Evolutionary conservation across 2,888 invertebrate species (phyloP).

Genomic region (Ornithoptera priamus): DNA sequence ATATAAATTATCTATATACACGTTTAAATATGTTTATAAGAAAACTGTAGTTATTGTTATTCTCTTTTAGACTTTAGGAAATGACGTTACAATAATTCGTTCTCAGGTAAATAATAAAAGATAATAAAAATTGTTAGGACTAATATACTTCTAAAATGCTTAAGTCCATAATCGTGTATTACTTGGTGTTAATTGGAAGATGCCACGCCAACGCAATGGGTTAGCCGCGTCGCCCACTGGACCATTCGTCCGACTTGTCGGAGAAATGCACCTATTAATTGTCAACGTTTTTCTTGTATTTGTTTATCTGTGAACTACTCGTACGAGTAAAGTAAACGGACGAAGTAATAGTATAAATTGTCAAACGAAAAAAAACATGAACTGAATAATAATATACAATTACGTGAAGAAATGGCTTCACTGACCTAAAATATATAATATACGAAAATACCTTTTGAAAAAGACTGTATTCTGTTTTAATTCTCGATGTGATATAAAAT

Average conservation of each 20-base stretch:
- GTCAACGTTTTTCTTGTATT: conserved; percentile 17
- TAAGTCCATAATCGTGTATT: conserved; percentile 27
- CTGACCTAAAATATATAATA: too few relatives aligned
- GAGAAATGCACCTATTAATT: conserved; percentile 24
- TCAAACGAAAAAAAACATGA: background rate
- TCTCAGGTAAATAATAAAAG: background rate
- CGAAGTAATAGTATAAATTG: background rate
- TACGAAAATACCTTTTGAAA: too few relatives aligned
- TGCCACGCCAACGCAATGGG: conserved; percentile 37
- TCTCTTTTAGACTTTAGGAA: too few relatives aligned
- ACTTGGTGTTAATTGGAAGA: conserved; percentile 39
- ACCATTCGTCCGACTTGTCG: conserved; percentile 37
- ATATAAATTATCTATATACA: background rate
- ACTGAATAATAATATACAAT: background rate
- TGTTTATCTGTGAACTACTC: conserved; percentile 13
- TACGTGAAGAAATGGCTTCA: background rate
- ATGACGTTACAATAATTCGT: background rate
- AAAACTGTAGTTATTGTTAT: too few relatives aligned
- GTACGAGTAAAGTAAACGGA: background rate
- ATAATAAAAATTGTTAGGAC: background rate
- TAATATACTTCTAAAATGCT: background rate
- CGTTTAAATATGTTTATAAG: background rate
- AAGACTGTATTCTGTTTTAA: too few relatives aligned
- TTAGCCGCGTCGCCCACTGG: conserved; percentile 36
- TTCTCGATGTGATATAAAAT: too few relatives aligned